A percentile compares a stretch with the other conserved stretches of the same genome.
These are phyloP conservation scores for Dendrolimus kikuchii DNA, from an alignment of 1,140 invertebrate species.

Conservation along the genomic window DNA sequence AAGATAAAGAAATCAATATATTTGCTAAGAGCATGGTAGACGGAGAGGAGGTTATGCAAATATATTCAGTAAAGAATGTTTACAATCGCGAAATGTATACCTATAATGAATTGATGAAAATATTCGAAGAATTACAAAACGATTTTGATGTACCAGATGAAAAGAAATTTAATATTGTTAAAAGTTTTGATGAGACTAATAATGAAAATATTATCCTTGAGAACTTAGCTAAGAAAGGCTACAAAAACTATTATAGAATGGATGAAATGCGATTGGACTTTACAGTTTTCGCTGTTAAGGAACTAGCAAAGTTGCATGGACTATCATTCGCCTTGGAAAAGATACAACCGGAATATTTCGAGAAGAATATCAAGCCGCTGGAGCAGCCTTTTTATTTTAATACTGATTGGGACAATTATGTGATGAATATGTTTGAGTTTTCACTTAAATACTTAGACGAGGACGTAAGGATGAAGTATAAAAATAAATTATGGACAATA, in stretches of 20 bases:
- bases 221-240: constrained; percentile 29
- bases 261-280: constrained; percentile 20
- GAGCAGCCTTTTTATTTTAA: constrained; percentile 37
- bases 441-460: constrained; percentile 24
- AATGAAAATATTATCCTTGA: constrained; percentile 26
- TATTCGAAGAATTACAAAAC: constrained; percentile 29
- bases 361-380: constrained; percentile 19
- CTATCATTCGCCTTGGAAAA: constrained; percentile 17
- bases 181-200: constrained; percentile 20
- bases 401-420: constrained; percentile 28
- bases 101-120: constrained; percentile 24
- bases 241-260: constrained; percentile 22
- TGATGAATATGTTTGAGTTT: constrained; percentile 25
- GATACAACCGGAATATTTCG: constrained; percentile 18
- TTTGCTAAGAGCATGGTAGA: constrained; percentile 30
- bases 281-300: constrained; percentile 14
- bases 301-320: constrained; percentile 20
- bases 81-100: constrained; percentile 26
- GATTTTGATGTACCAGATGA: constrained; percentile 21
- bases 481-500: constrained; percentile 21
- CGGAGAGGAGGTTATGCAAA: constrained; percentile 15
- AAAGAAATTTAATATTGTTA: constrained; percentile 24
- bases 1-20: constrained; percentile 25
- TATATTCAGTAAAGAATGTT: constrained; percentile 15
- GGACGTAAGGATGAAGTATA: constrained; percentile 22